Percentiles rank a stretch among this genome's conserved stretches.
These are phyloP conservation scores for Corythucha ciliata DNA, from an alignment of 2,888 invertebrate species.

Conservation along the genomic window DNA sequence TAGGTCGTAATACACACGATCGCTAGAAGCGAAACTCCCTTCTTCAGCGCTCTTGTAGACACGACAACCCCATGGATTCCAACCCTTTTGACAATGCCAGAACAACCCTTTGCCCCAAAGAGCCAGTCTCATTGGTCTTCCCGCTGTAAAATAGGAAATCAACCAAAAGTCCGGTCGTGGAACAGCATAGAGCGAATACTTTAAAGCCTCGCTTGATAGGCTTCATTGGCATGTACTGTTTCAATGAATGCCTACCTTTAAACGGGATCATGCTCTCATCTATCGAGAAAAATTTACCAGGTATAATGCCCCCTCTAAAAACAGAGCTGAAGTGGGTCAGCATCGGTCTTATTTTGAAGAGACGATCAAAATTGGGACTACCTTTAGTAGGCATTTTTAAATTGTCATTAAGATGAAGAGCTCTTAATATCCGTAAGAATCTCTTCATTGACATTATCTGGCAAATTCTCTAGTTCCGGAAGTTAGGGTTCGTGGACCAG, in stretches of 20 bases:
- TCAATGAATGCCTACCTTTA: constrained; percentile 31
- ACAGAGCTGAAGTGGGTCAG: constrained; percentile 14
- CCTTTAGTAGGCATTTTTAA: constrained; percentile 2
- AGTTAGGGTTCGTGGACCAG: constrained; percentile 5
- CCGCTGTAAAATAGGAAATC: constrained; percentile 8
- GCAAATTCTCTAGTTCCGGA: constrained; percentile 1
- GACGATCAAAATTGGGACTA: constrained; percentile 29
- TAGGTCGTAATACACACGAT: too few species aligned
- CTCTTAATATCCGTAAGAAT: not conserved
- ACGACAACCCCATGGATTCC: not conserved
- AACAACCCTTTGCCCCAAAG: constrained; percentile 8
- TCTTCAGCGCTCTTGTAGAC: too few species aligned
- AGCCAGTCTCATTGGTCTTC: not conserved
- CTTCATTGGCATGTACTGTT: constrained; percentile 34
- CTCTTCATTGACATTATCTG: not conserved
- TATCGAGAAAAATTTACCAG: constrained; percentile 25
- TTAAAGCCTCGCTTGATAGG: constrained; percentile 34
- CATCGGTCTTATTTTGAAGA: constrained; percentile 32
- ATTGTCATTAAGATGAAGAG: constrained; percentile 3
- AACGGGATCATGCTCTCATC: constrained; percentile 34
- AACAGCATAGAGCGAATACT: constrained; percentile 33
- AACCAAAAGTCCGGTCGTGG: constrained; percentile 8
- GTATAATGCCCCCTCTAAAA: constrained; percentile 23
- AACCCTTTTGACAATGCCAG: not conserved
- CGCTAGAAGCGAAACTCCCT: too few species aligned